These are phyloP conservation scores for Progne subis DNA, from an alignment of 2,113 vertebrate genomes.

Conservation along the genomic window DNA sequence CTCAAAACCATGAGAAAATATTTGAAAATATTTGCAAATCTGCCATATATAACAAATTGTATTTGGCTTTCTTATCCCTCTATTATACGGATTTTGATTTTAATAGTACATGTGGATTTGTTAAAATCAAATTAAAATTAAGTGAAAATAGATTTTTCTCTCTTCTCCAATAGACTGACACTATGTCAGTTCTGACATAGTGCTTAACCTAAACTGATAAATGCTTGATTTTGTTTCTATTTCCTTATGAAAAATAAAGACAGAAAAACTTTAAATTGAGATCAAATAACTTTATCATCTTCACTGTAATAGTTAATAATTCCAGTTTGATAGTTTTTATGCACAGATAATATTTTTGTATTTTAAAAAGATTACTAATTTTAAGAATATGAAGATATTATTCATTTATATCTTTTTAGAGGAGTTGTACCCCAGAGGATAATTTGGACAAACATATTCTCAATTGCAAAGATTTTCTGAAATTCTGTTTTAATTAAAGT, in stretches of 20 bases:
- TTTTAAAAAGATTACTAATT: neutral
- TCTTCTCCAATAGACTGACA: neutral
- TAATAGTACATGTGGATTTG: neutral
- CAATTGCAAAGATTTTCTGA: neutral
- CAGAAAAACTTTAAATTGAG: neutral
- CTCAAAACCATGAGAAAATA: neutral
- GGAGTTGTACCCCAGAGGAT: neutral
- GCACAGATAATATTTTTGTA: neutral
- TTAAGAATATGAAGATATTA: neutral
- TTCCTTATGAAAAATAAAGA: neutral
- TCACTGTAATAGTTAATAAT: neutral
- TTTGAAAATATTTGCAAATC: neutral
- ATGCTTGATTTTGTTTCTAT: neutral
- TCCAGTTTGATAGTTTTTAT: neutral
- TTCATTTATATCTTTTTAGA: neutral
- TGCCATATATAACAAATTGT: neutral
- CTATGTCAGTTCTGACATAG: neutral
- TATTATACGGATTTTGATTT: neutral
- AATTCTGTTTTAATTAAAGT: neutral
- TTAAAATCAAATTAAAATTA: neutral
- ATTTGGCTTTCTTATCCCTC: neutral
- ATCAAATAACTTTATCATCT: neutral
- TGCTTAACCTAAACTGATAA: slow-evolving; percentile 9
- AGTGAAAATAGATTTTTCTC: neutral
- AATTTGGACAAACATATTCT: neutral